Evolutionary conservation across 2,113 vertebrate genomes (phyloP).

Genomic region (Toxotes chatareus): DNA sequence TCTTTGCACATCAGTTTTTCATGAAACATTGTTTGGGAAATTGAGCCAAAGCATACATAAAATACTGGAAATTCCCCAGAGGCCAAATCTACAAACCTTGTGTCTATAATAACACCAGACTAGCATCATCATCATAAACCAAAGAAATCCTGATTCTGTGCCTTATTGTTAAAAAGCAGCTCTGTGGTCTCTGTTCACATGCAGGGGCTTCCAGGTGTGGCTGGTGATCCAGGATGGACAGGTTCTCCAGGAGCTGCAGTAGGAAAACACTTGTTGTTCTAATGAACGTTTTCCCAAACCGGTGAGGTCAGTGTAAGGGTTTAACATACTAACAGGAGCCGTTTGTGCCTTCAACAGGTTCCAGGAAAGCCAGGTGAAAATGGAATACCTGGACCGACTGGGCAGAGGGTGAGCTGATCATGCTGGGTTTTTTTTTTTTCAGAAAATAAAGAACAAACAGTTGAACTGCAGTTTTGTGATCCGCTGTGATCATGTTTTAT

Average conservation of each 20-base stretch:
- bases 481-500: background rate
- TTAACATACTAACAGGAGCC: background rate
- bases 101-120: too few relatives aligned
- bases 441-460: background rate
- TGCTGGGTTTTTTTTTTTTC: too few relatives aligned
- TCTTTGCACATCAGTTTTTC: too few relatives aligned
- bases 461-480: background rate
- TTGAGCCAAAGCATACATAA: too few relatives aligned
- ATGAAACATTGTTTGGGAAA: too few relatives aligned
- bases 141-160: background rate
- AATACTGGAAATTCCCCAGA: too few relatives aligned
- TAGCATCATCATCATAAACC: too few relatives aligned
- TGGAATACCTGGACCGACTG: conserved; percentile 73
- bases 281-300: background rate
- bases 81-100: too few relatives aligned
- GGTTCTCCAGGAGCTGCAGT: conserved; percentile 81
- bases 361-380: conserved; percentile 79
- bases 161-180: background rate
- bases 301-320: background rate
- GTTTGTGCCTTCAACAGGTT: conserved; percentile 72
- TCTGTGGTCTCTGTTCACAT: conserved; percentile 28
- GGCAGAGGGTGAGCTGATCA: conserved; percentile 80
- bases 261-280: conserved; percentile 36
- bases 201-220: conserved; percentile 81
- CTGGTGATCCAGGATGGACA: conserved; percentile 68